Percentiles rank a stretch among this genome's conserved stretches.
Evolutionary conservation across 2,888 invertebrate genomes (phyloP).

Genomic region (Rhagonycha lutea): DNA sequence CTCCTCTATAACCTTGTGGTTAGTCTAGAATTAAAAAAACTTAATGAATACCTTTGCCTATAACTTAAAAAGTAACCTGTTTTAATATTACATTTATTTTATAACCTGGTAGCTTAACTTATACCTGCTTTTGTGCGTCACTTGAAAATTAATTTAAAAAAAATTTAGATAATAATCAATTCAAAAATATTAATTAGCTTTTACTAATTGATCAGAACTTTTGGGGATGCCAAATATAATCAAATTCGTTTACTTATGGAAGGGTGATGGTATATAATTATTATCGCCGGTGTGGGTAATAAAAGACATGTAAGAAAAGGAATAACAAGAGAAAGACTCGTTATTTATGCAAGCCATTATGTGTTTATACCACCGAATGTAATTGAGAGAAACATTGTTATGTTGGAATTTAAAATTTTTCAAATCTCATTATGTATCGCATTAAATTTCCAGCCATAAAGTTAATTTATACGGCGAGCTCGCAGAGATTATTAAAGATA

Average conservation of each 20-base stretch:
- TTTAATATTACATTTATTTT: background rate
- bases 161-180: background rate
- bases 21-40: slow-evolving; percentile 2
- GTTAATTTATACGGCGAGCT: slow-evolving; percentile 49
- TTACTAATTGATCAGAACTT: background rate
- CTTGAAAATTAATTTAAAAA: background rate
- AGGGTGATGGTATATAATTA: slow-evolving; percentile 1
- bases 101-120: background rate
- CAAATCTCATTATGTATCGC: slow-evolving; percentile 51
- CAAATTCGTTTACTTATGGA: background rate
- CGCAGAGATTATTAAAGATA: slow-evolving; percentile 49
- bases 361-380: slow-evolving; percentile 27
- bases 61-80: background rate
- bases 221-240: background rate
- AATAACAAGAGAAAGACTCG: slow-evolving; percentile 7
- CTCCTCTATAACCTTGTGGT: background rate
- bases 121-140: background rate
- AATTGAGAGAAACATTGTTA: slow-evolving; percentile 43
- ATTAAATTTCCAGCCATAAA: slow-evolving; percentile 51
- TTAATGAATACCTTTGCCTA: slow-evolving; percentile 3
- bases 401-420: slow-evolving; percentile 48
- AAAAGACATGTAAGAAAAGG: slow-evolving; percentile 6
- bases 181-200: background rate
- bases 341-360: slow-evolving; percentile 18
- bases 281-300: background rate